Evolutionary conservation across 2,113 vertebrate species (phyloP), one percentile per base, ranked within the genome.

Genomic region (Apteryx owenii): DNA sequence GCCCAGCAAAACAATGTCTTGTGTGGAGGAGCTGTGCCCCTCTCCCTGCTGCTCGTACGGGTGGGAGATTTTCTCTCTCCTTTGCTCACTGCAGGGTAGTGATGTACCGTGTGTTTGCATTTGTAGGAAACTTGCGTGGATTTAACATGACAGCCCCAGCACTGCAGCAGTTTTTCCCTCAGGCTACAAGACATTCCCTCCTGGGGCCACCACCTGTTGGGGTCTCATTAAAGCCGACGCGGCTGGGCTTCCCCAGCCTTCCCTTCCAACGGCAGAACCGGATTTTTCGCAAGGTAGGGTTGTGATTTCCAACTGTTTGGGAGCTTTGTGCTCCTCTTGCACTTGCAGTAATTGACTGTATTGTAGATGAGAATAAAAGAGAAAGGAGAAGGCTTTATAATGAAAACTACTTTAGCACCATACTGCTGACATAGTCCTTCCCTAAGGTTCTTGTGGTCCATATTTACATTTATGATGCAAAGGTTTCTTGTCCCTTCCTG

Each of bases 171-270:
- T 99, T 99, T 97, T 99, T 99, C 66, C 94, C 99, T 12, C 98
- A 99, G n/a, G 98, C 99, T 40, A 97, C 99, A 12, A 98, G 99
- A 89, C 99, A 99, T 36, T 99, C 99, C 72, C 98, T 99, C 71
- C 98, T 99, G 33, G 99, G 99, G 7, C 99, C 99, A 0, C 99
- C 99, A 83, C 99, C 99, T 23, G 98, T 99, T 75, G 99, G 99
- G 29, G 98, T 99, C 92, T 98, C 99, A 88, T 98, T 99, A n/a
- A 99, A 99, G 90, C 98, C 99, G 3, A 92, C 99, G 31, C 98
- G 98, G 19, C 96, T 99, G 98, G 98, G 98, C 65, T 99, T 98
- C 92, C 98, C 99, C 70, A 98, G 95, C n/a, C 98, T 99, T 25
- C 97, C 97, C 13, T 98, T 98, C 95, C 98, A 99, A 93, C 98